A percentile compares a stretch with the other conserved stretches of the same genome.
Evolutionary conservation across 2,113 vertebrate species (phyloP).

Genomic region (Psammodynastes pulverulentus): DNA sequence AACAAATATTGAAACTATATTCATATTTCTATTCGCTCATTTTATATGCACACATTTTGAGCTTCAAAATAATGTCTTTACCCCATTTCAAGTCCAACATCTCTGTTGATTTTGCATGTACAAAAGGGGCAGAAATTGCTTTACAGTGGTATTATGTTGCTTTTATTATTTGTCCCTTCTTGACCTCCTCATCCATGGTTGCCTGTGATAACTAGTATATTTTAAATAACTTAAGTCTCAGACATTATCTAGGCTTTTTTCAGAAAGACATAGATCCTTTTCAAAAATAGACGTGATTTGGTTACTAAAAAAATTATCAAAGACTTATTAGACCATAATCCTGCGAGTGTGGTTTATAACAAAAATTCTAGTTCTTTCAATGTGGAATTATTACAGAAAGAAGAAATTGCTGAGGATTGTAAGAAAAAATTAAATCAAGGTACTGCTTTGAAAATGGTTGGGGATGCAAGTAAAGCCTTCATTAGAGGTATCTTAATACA

Average conservation of each 20-base stretch:
- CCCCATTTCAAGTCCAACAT: not conserved
- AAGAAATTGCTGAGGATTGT: not conserved
- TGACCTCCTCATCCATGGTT: not conserved
- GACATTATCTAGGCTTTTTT: not conserved
- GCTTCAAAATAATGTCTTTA: not conserved
- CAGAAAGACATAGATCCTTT: not conserved
- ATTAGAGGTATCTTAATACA: not conserved
- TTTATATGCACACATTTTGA: not conserved
- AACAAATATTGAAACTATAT: not conserved
- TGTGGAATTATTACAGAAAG: not conserved
- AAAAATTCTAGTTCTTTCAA: not conserved
- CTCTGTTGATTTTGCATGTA: not conserved
- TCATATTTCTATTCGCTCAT: not conserved
- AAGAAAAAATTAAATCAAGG: not conserved
- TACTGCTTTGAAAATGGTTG: not conserved
- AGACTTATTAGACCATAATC: not conserved
- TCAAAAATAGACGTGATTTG: not conserved
- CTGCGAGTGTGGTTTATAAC: not conserved
- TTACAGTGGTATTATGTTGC: not conserved
- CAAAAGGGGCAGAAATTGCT: not conserved
- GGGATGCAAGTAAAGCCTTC: not conserved
- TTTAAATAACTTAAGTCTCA: not conserved
- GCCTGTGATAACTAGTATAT: not conserved
- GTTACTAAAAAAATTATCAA: not conserved
- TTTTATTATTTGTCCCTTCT: not conserved